A percentile compares a stretch with the other conserved stretches of the same genome.
Conservation (phyloP, 2,113 vertebrate genomes). For the Nansenia antarctica region DNA sequence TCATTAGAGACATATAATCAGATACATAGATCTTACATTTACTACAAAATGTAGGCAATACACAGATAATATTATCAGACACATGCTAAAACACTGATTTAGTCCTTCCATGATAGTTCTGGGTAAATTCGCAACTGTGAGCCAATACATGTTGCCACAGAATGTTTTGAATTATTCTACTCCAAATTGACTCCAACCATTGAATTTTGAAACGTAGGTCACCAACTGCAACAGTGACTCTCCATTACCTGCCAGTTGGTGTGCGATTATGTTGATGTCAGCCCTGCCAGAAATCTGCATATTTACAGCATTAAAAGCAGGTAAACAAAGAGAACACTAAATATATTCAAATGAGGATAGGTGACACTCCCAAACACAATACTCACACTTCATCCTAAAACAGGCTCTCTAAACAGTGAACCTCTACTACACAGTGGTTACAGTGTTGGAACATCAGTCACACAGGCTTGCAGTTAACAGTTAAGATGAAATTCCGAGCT, state of each 20-base stretch:
- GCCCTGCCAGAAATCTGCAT: not conserved
- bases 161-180: not conserved
- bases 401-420: not conserved
- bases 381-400: not conserved
- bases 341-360: constrained; percentile 19
- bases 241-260: not conserved
- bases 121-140: not conserved
- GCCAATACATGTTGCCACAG: not conserved
- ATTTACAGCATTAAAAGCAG: constrained; percentile 4
- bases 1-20: not conserved
- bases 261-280: not conserved
- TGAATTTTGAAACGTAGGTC: not conserved
- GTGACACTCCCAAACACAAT: not conserved
- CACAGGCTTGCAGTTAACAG: constrained; percentile 46
- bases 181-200: not conserved
- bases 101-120: not conserved
- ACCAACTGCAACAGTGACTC: not conserved
- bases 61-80: not conserved
- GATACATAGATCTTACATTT: not conserved
- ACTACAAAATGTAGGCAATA: not conserved
- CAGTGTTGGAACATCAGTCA: constrained; percentile 22
- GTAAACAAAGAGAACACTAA: constrained; percentile 33
- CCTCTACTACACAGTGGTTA: not conserved
- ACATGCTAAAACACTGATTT: not conserved
- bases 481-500: constrained; percentile 49